Conservation (phyloP, 2,888 invertebrate genomes). For the Cephus nigrinus region DNA sequence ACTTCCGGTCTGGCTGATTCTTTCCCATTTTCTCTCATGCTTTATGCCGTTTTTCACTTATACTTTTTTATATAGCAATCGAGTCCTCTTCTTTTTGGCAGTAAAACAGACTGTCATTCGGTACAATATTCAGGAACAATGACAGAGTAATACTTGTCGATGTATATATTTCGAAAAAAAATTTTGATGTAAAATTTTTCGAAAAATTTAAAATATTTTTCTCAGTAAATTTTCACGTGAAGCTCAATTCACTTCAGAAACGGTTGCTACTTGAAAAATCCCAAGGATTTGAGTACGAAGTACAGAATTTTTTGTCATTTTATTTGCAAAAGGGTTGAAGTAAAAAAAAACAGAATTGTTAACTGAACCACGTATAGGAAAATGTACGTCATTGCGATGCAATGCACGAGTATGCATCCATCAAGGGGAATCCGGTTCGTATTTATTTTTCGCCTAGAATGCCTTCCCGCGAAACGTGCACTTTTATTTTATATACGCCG, state of each 20-base stretch:
- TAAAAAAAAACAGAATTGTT: not conserved
- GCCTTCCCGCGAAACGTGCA: not conserved
- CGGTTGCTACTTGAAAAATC: not conserved
- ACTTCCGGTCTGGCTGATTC: not conserved
- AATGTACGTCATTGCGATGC: not conserved
- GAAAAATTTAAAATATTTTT: not conserved
- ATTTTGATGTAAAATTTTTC: not conserved
- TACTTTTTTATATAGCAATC: not conserved
- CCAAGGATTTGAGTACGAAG: not conserved
- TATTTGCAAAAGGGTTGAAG: not conserved
- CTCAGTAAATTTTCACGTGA: not conserved
- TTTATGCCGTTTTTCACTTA: not conserved
- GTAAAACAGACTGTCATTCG: too few relatives aligned
- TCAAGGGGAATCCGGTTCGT: not conserved
- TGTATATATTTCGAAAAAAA: not conserved
- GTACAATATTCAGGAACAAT: not conserved
- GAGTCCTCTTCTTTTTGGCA: not conserved
- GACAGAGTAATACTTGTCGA: not conserved
- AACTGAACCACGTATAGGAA: not conserved
- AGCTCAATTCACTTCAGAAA: not conserved
- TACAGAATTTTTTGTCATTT: not conserved
- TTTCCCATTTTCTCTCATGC: not conserved
- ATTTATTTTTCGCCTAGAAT: not conserved
- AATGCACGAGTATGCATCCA: not conserved
- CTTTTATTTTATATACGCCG: not conserved